Base-by-base conservation (phyloP, 2,113 vertebrate genomes). In the Nycticryphes semicollaris region DNA sequence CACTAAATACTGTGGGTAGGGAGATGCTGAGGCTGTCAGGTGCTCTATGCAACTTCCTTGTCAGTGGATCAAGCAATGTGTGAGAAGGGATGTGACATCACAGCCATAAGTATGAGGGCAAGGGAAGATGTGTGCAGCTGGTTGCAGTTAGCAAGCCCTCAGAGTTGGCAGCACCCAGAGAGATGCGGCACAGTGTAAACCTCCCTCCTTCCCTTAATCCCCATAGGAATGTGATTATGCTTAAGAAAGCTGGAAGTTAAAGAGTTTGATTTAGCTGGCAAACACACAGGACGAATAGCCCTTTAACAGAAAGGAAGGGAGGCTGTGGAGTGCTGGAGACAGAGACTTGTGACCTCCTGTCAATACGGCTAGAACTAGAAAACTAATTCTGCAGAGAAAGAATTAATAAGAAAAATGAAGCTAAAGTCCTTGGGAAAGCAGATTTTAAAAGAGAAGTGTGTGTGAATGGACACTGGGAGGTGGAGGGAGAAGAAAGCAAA, bases 21-120 rank as follows among this genome's bases (percentile, higher is more conserved):
- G 41, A 50, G 25, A 35, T 3, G 5, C 9, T 0, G 22, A 47
- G 50, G 7, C 30, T 45, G 11, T 7, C 18, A 11, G 59, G 45
- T 0, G 0, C 17, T 67, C 15, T 7, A 1, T 51, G 48, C 12
- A 13, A 7, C 51, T 19, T 27, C 22, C 31, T 22, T 78, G 51
- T 12, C 73, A 25, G 60, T 4, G 18, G 7, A 59, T 69, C 22
- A 30, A 45, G 20, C 43, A 64, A 19, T 16, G 24, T 43, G 30
- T 35, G 30, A 70, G 41, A 21, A 35, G 10, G 70, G 60, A 37
- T 68, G 74, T 82, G 87, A 59, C 43, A 77, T 24, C 24, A 17
- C 3, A 0, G 47, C 18, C 64, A 47, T 14, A 25, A 33, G 35
- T 7, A 67, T 50, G 21, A 56, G 22, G 37, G 13, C 4, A 11